These are phyloP conservation scores for Mactra quadrangularis DNA, from an alignment of 1,140 invertebrate genomes.

Conservation along the genomic window DNA sequence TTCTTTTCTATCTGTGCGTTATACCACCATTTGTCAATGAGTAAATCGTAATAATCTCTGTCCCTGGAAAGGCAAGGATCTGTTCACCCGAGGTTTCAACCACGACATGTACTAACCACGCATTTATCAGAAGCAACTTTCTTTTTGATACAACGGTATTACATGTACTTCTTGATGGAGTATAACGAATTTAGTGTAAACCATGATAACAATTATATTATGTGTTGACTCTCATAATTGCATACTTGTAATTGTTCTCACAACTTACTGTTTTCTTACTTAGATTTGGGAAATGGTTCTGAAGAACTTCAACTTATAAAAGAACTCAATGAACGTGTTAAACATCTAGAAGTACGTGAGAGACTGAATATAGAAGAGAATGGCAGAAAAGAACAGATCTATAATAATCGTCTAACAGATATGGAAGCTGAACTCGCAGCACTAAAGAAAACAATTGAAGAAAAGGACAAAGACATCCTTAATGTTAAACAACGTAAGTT, in stretches of 20 bases:
- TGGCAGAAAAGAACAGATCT: not conserved
- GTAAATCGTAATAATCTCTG: too few relatives aligned
- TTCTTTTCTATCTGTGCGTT: too few relatives aligned
- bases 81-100: too few relatives aligned
- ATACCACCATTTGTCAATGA: too few relatives aligned
- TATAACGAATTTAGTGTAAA: too few relatives aligned
- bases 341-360: not conserved
- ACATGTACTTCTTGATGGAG: too few relatives aligned
- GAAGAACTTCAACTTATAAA: not conserved
- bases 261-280: not conserved
- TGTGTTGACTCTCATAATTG: too few relatives aligned
- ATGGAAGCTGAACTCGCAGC: not conserved
- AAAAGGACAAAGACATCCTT: not conserved
- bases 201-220: too few relatives aligned
- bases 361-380: not conserved
- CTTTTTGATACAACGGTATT: too few relatives aligned
- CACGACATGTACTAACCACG: too few relatives aligned
- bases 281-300: not conserved
- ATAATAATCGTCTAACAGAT: not conserved
- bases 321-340: not conserved
- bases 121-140: too few relatives aligned
- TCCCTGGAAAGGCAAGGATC: too few relatives aligned
- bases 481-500: not conserved
- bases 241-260: not conserved
- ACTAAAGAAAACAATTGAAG: slow-evolving; percentile 5